A percentile compares a stretch with the other conserved stretches of the same genome.
Conservation (phyloP, 2,797 vertebrate genomes). For the Jordanella pulchra region DNA sequence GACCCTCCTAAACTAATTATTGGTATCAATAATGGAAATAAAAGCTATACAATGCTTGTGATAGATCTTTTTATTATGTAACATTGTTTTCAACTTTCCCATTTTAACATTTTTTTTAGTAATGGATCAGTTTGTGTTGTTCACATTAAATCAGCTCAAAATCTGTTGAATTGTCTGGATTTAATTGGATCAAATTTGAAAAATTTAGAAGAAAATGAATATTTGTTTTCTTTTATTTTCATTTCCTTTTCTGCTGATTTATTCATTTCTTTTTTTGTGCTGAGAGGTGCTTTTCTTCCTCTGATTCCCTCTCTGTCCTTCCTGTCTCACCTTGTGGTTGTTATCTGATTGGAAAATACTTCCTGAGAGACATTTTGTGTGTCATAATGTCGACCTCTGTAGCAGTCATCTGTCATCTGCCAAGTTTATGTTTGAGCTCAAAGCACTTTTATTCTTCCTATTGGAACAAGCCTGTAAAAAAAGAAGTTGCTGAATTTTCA, state of each 20-base stretch:
- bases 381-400: constrained; percentile 21
- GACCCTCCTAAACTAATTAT: background rate
- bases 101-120: too few species aligned
- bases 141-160: background rate
- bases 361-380: constrained; percentile 18
- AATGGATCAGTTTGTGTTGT: too few species aligned
- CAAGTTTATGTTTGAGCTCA: background rate
- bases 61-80: background rate
- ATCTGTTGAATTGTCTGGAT: background rate
- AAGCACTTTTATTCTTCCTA: background rate
- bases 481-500: background rate
- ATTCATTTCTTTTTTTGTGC: constrained; percentile 44
- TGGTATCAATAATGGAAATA: background rate
- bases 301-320: constrained; percentile 16
- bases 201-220: background rate
- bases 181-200: background rate
- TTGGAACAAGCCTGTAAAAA: background rate
- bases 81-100: too few species aligned
- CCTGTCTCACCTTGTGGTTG: constrained; percentile 19
- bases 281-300: background rate
- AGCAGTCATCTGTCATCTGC: constrained; percentile 9
- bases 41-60: background rate
- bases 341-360: constrained; percentile 23
- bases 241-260: constrained; percentile 32
- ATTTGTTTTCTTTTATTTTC: background rate